These are phyloP conservation scores for Benthosema pterotum DNA, from an alignment of 2,797 vertebrate genomes.

Conservation along the genomic window DNA sequence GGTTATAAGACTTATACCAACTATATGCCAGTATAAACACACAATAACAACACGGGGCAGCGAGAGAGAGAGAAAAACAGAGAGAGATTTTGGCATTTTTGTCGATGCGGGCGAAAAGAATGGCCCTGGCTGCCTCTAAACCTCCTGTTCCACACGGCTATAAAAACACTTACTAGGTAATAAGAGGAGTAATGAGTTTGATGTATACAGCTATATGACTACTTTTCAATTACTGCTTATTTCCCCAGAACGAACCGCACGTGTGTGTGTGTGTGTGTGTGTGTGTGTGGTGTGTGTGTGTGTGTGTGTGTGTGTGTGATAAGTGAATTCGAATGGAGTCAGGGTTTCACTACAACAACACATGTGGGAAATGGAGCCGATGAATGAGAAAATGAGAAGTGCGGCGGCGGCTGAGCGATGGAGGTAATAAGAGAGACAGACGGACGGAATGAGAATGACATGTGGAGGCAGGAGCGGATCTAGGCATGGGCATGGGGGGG, in stretches of 20 bases:
- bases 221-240: not conserved
- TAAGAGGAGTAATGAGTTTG: too few relatives aligned
- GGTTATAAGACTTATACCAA: too few relatives aligned
- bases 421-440: constrained; percentile 20
- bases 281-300: too few relatives aligned
- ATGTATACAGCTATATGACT: not conserved
- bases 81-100: constrained; percentile 19
- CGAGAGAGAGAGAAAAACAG: not conserved
- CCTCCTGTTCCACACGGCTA: not conserved
- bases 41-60: too few relatives aligned
- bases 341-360: not conserved
- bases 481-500: too few relatives aligned
- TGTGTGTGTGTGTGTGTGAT: not conserved
- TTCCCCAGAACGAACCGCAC: too few relatives aligned
- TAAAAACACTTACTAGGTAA: not conserved
- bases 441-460: constrained; percentile 4
- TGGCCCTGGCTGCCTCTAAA: not conserved
- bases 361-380: not conserved
- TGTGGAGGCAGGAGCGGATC: too few relatives aligned
- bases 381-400: not conserved
- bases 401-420: constrained; percentile 2
- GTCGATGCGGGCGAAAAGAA: not conserved
- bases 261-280: too few relatives aligned
- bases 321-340: not conserved
- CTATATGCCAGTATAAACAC: too few relatives aligned